Base-by-base conservation (phyloP, 2,888 invertebrate species). In the Dryomyza anilis region DNA sequence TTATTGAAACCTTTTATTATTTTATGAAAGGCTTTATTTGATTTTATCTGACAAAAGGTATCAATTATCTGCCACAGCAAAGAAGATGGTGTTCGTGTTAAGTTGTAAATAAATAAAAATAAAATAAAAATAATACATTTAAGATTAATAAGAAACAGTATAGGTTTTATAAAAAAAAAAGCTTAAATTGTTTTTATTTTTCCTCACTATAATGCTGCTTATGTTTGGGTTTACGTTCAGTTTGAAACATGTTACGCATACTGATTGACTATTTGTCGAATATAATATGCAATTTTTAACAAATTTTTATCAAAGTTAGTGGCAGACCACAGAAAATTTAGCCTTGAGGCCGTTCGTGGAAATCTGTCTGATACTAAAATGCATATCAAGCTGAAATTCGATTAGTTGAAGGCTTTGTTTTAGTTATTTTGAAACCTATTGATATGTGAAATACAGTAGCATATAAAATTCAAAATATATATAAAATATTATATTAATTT, bases 221-320 rank as follows among this genome's bases (percentile, higher is more conserved):
- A 12, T 39, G 39, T 39, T 12, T 56, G 36, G 2, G 8, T 53
- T 39, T 39, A 6, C 21, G 2, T 10, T 12, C 12, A 14, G 5
- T 10, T 23, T 48, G 14, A 60, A 45, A 60, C 60, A 36, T 21
- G 23, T 12, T 19, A 30, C 23, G 48, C 60, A 50, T 60, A 23
- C 36, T 60, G 60, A 60, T 60, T 48, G 60, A 48, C 60, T 60
- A 50, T 33, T 60, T 60, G 60, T 50, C 33, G 48, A 48, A 60
- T 60, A 25, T 33, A 19, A n/a, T n/a, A n/a, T 46, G 58, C 19
- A 16, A 48, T 29, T 50, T 60, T 16, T 30, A 46, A 21, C 21
- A 19, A 21, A 12, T n/a, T n/a, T n/a, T n/a, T n/a, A n/a, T n/a
- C n/a, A n/a, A n/a, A n/a, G n/a, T n/a, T n/a, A n/a, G n/a, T n/a